Percentiles rank a stretch among this genome's conserved stretches.
Conservation (phyloP, 2,113 vertebrate species). For the Ifrita kowaldi region DNA sequence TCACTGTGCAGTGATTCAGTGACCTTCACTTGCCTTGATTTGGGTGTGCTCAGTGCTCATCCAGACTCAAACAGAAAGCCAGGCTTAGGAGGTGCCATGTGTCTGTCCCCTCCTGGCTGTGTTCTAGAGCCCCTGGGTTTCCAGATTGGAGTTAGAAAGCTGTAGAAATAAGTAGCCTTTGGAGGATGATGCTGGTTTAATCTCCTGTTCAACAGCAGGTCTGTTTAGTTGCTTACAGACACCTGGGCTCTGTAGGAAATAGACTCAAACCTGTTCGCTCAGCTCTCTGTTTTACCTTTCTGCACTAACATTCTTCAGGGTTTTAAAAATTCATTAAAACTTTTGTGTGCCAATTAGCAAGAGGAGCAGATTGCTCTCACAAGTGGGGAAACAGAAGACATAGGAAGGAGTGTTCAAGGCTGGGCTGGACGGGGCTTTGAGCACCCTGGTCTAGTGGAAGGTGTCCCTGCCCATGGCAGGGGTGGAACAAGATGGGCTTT, state of each 20-base stretch:
- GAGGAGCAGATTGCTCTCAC: not conserved
- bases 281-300: not conserved
- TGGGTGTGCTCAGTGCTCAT: not conserved
- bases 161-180: not conserved
- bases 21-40: not conserved
- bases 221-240: not conserved
- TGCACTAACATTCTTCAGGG: not conserved
- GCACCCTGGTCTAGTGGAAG: not conserved
- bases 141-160: not conserved
- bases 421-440: not conserved
- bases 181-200: not conserved
- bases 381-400: not conserved
- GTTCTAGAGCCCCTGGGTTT: not conserved
- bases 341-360: not conserved
- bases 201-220: not conserved
- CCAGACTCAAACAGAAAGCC: not conserved
- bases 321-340: not conserved
- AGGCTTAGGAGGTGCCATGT: not conserved
- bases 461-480: not conserved
- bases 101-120: not conserved
- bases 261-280: not conserved
- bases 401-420: not conserved
- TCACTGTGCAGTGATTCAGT: not conserved
- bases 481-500: not conserved
- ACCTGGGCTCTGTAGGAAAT: not conserved